Evolutionary conservation across 2,888 invertebrate species (phyloP), one percentile per base, ranked within the genome.

Genomic region (Pammene fasciana): DNA sequence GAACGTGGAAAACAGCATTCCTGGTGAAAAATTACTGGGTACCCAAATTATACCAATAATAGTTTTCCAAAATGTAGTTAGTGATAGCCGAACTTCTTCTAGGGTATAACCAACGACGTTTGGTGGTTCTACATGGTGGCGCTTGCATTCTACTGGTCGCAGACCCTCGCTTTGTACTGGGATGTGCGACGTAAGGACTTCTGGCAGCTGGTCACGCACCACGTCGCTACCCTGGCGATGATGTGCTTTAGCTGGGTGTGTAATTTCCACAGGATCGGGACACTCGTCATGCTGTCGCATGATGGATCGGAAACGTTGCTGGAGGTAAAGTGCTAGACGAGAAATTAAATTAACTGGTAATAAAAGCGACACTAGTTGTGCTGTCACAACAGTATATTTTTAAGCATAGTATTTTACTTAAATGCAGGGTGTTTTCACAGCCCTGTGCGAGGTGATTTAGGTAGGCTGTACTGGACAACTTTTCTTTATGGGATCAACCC

Each of bases 101-200:
- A 98, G 95, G 95, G 96, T 50, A 92, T 98, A 18, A 94, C 96
- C 13, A 91, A 86, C 74, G 97, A 97, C 81, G 92, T 98, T 55
- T 98, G 98, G 97, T 99, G 98, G 97, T 98, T 99, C 89, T 99
- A 99, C 93, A 98, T 99, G 96, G 94, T 98, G 74, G 98, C 98
- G 56, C 94, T 97, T 85, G 95, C 97, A 41, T 99, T 99, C 92
- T 99, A 99, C 87, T 98, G 98, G 97, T 97, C 99, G 14, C 93
- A 99, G 71, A 96, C 97, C 73, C 95, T 97, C 72, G 97, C 98
- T 16, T 98, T 99, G 89, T 98, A 98, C 90, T 74, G 26, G 26
- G 26, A 26, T 4, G 26, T 26, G 26, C 26, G 26, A 26, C 26
- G 26, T 26, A 97, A 97, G 89, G 97, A 98, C 90, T 99, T 99